Conservation (phyloP, 2,797 vertebrate genomes). For the Megaceryle alcyon region DNA sequence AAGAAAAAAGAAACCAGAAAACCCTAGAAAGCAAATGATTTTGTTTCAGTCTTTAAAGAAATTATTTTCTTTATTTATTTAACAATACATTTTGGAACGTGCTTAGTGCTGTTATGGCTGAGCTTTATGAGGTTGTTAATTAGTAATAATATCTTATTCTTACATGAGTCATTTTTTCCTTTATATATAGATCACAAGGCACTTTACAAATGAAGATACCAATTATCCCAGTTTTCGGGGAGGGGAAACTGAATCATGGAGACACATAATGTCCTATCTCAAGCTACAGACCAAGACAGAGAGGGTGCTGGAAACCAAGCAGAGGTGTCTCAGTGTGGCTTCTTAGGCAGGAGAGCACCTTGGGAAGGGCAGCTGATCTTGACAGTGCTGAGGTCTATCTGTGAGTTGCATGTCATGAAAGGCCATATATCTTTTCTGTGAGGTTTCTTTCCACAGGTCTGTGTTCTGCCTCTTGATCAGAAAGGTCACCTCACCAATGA, state of each 20-base stretch:
- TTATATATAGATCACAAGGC: neutral
- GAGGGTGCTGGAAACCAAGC: neutral
- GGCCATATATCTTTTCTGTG: constrained; percentile 5
- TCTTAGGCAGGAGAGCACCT: neutral
- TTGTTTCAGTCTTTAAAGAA: neutral
- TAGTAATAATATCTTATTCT: neutral
- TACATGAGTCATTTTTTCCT: neutral
- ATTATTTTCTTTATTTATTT: neutral
- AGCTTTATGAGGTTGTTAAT: neutral
- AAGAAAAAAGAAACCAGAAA: neutral
- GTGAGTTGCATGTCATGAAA: neutral
- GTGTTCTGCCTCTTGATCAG: neutral
- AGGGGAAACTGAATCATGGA: neutral
- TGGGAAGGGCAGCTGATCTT: neutral
- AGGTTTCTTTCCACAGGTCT: neutral
- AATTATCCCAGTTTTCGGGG: neutral
- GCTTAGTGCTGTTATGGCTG: neutral
- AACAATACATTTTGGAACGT: neutral
- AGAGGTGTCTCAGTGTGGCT: neutral
- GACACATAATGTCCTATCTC: neutral
- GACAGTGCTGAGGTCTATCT: neutral
- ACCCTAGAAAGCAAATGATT: neutral
- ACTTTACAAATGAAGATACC: neutral
- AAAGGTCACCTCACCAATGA: neutral
- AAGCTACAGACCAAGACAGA: neutral